Percentiles rank a stretch among this genome's conserved stretches.
phyloP scores from a whole-genome alignment of 2,888 invertebrate genomes.

The Mythimna impura region DNA sequence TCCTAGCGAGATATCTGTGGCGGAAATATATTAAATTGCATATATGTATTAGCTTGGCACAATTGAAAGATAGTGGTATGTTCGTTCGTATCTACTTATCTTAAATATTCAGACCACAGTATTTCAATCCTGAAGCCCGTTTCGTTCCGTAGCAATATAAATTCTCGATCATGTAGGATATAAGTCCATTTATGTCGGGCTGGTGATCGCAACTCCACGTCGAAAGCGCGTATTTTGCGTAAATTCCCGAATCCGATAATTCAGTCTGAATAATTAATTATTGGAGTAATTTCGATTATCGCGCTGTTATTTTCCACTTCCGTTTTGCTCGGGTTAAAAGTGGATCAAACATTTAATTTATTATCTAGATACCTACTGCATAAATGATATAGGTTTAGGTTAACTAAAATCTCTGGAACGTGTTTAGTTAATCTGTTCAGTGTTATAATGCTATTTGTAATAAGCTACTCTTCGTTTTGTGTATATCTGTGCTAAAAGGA shows the following conservation, averaged over 20 bases:
- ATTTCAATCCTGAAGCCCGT: not conserved
- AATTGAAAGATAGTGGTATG: too few species aligned
- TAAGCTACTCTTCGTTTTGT: constrained; percentile 22
- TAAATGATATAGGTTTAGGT: constrained; percentile 4
- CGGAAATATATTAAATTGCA: too few species aligned
- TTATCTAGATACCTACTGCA: not conserved
- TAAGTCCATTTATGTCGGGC: too few species aligned
- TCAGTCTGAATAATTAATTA: not conserved
- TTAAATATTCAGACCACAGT: not conserved
- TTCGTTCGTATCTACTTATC: too few species aligned
- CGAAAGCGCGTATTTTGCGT: too few species aligned
- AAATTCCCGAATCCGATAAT: not conserved
- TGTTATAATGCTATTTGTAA: constrained; percentile 46
- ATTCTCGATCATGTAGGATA: too few species aligned
- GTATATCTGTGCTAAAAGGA: constrained; percentile 25
- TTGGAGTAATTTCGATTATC: constrained; percentile 2
- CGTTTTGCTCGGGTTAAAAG: not conserved
- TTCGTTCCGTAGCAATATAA: not conserved
- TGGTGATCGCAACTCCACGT: too few species aligned
- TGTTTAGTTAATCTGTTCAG: constrained; percentile 31
- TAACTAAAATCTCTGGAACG: constrained; percentile 21
- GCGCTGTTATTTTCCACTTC: not conserved
- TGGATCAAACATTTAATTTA: constrained; percentile 6
- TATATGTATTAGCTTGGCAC: too few species aligned
- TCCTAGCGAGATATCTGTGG: too few species aligned